Evolutionary conservation across 2,113 vertebrate genomes (phyloP), one percentile per base, ranked within the genome.

Genomic region (Phyllostomus discolor): DNA sequence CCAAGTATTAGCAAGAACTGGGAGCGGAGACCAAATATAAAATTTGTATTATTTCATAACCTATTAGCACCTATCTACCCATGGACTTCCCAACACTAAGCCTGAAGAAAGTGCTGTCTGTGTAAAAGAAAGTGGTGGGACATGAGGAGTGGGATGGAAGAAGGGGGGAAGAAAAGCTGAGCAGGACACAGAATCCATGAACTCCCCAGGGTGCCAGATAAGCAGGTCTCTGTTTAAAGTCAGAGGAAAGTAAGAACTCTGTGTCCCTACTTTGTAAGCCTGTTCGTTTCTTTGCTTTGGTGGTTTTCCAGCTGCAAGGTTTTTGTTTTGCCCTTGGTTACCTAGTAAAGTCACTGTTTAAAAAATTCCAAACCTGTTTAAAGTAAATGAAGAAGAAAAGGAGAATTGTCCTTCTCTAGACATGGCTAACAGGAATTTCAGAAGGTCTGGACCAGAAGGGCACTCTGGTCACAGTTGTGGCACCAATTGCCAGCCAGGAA

Each of bases 321-420:
- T 78, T 97, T 96, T 94, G 97, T 97, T 97, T 98, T 95, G 62
- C 95, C 50, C 64, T 79, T 87, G 91, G 97, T 97, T 97, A 96
- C 97, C 90, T 96, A 97, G 96, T 95, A 95, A 97, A 96, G 91
- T 94, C 97, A 96, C 92, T 92, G 41, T 78, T 94, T 93, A 89
- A 94, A 97, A 97, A 91, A 92, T 94, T 96, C 88, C 93, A 97
- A 64, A 78, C 82, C 52, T 16, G 14, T 95, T 88, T 91, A 90
- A 94, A 96, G 84, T 54, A 67, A 90, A 88, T 31, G 52, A 35
- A 94, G 85, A 95, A 96, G 85, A 97, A 96, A 97, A 92, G 91
- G 72, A 83, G 95, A 93, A 64, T 35, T 96, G 89, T 97, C 82
- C 93, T 75, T 59, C 90, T 64, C 82, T 57, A 85, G 91, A 94